These are phyloP conservation scores for Tuta absoluta DNA, from an alignment of 2,888 invertebrate species.

Conservation along the genomic window DNA sequence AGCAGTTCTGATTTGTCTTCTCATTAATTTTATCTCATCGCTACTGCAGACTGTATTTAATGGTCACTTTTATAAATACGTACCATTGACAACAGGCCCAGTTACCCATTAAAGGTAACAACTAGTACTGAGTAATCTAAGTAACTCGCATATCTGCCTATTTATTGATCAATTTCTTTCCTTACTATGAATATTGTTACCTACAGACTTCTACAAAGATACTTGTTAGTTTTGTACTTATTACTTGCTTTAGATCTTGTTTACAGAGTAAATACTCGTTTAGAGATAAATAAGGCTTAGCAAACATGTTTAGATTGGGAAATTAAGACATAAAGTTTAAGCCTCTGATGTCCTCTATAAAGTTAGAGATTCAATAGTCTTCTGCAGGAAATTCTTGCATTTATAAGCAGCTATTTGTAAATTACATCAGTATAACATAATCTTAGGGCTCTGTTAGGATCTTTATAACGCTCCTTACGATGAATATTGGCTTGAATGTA, in stretches of 20 bases:
- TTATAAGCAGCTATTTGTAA: background rate
- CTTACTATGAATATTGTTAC: too few species aligned
- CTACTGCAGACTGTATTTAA: background rate
- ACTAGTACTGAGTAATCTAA: too few species aligned
- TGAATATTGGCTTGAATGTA: background rate
- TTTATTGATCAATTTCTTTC: too few species aligned
- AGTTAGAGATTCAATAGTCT: conserved; percentile 9
- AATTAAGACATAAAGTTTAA: conserved; percentile 5
- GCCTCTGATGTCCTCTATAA: conserved; percentile 1
- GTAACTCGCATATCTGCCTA: too few species aligned
- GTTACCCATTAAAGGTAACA: too few species aligned
- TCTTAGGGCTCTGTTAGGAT: background rate
- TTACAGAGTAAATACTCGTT: background rate
- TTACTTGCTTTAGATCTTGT: too few species aligned
- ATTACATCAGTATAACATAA: conserved; percentile 22
- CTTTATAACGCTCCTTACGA: conserved; percentile 7
- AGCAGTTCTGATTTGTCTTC: background rate
- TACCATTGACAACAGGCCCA: too few species aligned
- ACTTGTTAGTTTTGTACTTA: too few species aligned
- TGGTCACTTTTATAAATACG: background rate
- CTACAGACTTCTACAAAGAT: too few species aligned
- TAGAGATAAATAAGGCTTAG: background rate
- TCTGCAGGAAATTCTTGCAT: background rate
- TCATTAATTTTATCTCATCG: background rate
- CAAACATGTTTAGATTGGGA: background rate